phyloP scores from a whole-genome alignment of 2,113 vertebrate genomes.

The Leptobrachium leishanense region DNA sequence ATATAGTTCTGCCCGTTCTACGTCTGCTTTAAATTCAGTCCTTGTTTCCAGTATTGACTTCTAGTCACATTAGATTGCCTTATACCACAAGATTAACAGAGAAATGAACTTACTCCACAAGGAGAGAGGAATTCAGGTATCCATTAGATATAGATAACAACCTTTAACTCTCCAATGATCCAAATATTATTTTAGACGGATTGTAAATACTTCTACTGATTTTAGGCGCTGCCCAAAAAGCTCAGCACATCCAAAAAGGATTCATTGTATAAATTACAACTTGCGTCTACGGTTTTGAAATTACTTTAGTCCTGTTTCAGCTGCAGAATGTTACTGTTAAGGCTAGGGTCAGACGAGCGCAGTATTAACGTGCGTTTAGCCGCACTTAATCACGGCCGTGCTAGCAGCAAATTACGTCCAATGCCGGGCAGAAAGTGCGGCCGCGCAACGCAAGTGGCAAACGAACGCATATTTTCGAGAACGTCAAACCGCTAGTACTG shows the following conservation, averaged over 20 bases:
- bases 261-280: neutral
- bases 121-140: neutral
- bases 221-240: too few species aligned
- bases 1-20: neutral
- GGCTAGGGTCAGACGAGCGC: too few species aligned
- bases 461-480: too few species aligned
- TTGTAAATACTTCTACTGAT: neutral
- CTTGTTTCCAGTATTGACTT: neutral
- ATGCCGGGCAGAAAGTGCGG: too few species aligned
- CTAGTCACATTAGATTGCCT: conserved; percentile 16
- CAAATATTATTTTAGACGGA: neutral
- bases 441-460: too few species aligned
- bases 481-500: too few species aligned
- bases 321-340: too few species aligned
- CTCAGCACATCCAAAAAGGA: neutral
- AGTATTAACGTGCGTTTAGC: too few species aligned
- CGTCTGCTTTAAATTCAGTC: neutral
- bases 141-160: conserved; percentile 7
- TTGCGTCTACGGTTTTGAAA: too few species aligned
- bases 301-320: too few species aligned
- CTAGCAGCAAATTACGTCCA: too few species aligned
- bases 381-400: too few species aligned
- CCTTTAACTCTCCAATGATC: conserved; percentile 14
- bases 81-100: conserved; percentile 23
- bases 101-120: neutral